These are phyloP conservation scores for Burhinus bistriatus DNA, from an alignment of 2,113 vertebrate genomes.

Conservation along the genomic window DNA sequence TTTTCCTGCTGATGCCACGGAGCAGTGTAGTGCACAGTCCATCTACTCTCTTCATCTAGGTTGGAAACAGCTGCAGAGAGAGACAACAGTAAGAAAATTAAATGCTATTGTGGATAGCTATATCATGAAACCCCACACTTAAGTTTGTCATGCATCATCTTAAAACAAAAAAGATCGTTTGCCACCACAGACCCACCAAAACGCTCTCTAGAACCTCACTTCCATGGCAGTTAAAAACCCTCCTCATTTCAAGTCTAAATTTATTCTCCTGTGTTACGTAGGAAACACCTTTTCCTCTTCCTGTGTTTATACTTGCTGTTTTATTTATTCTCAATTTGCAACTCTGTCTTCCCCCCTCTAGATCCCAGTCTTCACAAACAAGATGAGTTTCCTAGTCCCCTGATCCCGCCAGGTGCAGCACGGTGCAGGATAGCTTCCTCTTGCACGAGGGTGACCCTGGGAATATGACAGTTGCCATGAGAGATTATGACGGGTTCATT, in stretches of 20 bases:
- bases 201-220: not conserved
- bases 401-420: accelerated
- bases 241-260: not conserved
- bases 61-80: constrained; percentile 89
- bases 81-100: not conserved
- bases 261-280: not conserved
- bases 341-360: accelerated
- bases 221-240: not conserved
- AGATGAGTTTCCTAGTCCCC: not conserved
- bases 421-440: not conserved
- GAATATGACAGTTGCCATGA: not conserved
- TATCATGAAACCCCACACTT: accelerated
- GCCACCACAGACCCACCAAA: not conserved
- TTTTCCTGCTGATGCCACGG: constrained; percentile 98
- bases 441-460: not conserved
- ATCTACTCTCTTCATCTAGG: constrained; percentile 95
- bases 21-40: constrained; percentile 94
- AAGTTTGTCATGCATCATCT: accelerated
- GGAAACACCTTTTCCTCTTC: not conserved
- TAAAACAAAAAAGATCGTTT: not conserved
- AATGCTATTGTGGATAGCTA: not conserved
- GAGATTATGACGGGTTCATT: not conserved
- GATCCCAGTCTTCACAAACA: not conserved
- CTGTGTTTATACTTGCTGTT: not conserved
- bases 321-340: not conserved